Base-by-base conservation (phyloP, 1,140 invertebrate species). In the Microplitis mediator region DNA sequence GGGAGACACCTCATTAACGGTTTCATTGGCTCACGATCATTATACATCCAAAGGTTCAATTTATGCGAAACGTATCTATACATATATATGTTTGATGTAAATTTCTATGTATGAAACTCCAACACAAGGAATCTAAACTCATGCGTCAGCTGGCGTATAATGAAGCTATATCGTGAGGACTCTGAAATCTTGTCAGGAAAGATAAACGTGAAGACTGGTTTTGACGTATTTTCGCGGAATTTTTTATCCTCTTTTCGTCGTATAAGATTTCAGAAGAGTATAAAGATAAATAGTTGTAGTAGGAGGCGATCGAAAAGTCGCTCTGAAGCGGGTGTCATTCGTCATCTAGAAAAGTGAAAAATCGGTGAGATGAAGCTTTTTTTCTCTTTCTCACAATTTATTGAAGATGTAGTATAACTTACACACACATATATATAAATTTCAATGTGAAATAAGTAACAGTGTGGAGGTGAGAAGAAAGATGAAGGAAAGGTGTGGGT, bases 301-400 rank as follows among this genome's bases (percentile, higher is more conserved):
- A 45, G 39, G 39, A 65, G 34, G 16, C 39, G 39, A 65, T 65
- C 45, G 63, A 50, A 23, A 65, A 65, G 63, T 65, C 63, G 63
- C 34, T 45, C 45, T n/a, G 36, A 16, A 58, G 16, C 56, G 9
- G 4, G 63, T 11, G 36, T 50, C 63, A 65, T 65, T 65, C 39
- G 63, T 65, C 63, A 65, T 65, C 63, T 16, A 23, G 60, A 32
- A 64, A 74, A 64, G 67, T 82, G 79, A 83, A 82, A 82, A 83
- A 82, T 80, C 39, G 39, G 39, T 45, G 11, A 76, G 68, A 63
- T 73, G 66, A 54, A 72, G 71, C 34, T 58, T 23, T 66, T 51
- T 16, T 65, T 50, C 64, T 34, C 11, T 70, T 39, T 62, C 4
- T 31, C 5, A 23, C 11, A 14, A 14, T 54, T 54, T n/a, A 16